These are phyloP conservation scores for Pterocles gutturalis DNA, from an alignment of 2,113 vertebrate species.

Conservation along the genomic window DNA sequence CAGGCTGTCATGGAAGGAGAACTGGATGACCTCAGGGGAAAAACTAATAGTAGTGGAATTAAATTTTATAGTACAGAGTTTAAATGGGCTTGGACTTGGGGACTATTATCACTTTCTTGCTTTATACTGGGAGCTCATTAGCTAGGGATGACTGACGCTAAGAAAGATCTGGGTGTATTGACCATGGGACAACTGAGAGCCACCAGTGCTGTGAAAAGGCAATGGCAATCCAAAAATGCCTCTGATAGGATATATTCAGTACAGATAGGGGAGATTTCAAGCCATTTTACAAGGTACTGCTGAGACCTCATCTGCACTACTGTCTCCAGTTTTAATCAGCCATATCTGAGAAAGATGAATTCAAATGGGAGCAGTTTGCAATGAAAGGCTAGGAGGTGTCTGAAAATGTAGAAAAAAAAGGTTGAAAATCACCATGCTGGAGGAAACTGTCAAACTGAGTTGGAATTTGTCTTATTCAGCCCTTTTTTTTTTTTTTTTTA, in stretches of 20 bases:
- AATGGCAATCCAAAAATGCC: background rate
- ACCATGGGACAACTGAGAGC: slow-evolving; percentile 15
- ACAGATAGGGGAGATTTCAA: background rate
- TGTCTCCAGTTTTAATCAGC: slow-evolving; percentile 24
- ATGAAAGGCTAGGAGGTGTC: background rate
- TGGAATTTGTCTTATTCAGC: background rate
- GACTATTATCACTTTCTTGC: background rate
- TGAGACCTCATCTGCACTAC: background rate
- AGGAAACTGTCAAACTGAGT: background rate
- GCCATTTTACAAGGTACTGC: background rate
- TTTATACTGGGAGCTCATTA: slow-evolving; percentile 1
- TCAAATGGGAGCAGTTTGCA: background rate
- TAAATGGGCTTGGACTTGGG: background rate
- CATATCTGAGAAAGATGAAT: slow-evolving; percentile 1
- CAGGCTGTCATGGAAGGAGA: background rate
- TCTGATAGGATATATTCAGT: background rate
- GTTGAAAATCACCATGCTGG: background rate
- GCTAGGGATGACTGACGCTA: background rate
- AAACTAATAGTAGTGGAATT: background rate
- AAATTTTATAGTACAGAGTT: background rate
- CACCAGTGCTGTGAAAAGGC: background rate
- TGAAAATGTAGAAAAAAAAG: background rate
- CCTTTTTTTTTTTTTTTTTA: background rate
- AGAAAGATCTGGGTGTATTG: background rate
- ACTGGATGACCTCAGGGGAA: background rate